These are phyloP conservation scores for Megaceryle maxima DNA, from an alignment of 2,113 vertebrate species.

Conservation along the genomic window DNA sequence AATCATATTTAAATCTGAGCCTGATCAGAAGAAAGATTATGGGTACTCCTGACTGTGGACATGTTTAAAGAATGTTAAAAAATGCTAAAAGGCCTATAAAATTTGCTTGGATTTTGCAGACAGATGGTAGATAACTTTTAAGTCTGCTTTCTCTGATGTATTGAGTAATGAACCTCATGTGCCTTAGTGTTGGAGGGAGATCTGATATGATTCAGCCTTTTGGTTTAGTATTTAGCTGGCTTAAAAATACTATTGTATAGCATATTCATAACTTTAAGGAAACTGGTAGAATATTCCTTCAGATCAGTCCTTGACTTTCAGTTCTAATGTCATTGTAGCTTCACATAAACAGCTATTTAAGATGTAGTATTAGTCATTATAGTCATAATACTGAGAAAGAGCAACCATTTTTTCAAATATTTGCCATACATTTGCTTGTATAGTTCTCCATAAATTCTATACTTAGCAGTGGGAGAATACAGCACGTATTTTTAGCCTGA, in stretches of 20 bases:
- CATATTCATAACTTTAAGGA: neutral
- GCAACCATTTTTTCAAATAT: neutral
- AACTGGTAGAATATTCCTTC: constrained; percentile 2
- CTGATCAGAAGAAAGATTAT: neutral
- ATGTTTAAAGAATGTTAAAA: constrained; percentile 14
- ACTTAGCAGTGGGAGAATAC: neutral
- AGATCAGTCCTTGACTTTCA: neutral
- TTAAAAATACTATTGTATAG: constrained; percentile 11
- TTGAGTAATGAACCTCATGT: constrained; percentile 62
- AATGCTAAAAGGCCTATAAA: constrained; percentile 30
- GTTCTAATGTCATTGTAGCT: neutral
- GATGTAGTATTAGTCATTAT: neutral
- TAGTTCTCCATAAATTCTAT: neutral
- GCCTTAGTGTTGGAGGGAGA: constrained; percentile 52
- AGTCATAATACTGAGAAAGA: neutral
- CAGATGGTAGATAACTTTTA: constrained; percentile 60
- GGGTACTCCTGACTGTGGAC: neutral
- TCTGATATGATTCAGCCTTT: constrained; percentile 54
- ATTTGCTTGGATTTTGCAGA: constrained; percentile 46
- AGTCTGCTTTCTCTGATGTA: constrained; percentile 40
- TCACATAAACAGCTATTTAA: neutral
- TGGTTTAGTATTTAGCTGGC: constrained; percentile 22
- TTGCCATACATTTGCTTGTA: neutral
- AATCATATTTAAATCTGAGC: neutral
- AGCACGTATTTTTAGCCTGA: constrained; percentile 12